Evolutionary conservation across 1,140 invertebrate genomes (phyloP), one percentile per base, ranked within the genome.

Genomic region (Micrasema minimum): DNA sequence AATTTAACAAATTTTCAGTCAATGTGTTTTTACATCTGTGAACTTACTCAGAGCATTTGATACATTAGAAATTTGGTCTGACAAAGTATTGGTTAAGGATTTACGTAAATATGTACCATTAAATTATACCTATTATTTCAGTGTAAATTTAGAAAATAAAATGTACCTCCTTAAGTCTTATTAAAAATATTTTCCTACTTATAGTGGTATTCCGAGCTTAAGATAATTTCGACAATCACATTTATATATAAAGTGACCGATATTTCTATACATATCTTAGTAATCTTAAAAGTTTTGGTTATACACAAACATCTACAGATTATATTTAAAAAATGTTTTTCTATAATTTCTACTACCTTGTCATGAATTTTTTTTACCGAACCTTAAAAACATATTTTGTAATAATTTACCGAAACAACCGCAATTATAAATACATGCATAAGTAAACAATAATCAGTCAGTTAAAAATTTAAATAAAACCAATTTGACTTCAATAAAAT

Each of bases 121-220:
- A 57, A 57, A 35, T 57, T 37, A 16, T n/a, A n/a, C 53, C 37
- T 16, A 57, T 16, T 14, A 14, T 57, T 57, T 37, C 11, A 5
- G 37, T 66, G 61, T 65, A 71, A 37, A 71, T 71, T 71, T 71
- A 71, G 51, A 66, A 66, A 71, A 71, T 66, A 71, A 71, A 66
- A 50, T 59, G 22, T 71, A 71, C n/a, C 3, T 59, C 10, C 57
- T 62, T n/a, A n/a, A 38, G 55, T 69, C 55, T 64, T 62, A 68
- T 65, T 50, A 72, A 70, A 73, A 74, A 70, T 74, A 74, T 71
- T 74, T 74, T 62, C 43, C 72, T 74, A 74, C 72, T 69, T 65
- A 69, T 35, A 57, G 57, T 69, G 71, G 71, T 69, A 72, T 43
- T 37, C 50, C 59, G 41, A 46, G 14, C 45, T 51, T 46, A 53